Conservation (phyloP, 2,797 vertebrate genomes). For the Pangasius krempfi region DNA sequence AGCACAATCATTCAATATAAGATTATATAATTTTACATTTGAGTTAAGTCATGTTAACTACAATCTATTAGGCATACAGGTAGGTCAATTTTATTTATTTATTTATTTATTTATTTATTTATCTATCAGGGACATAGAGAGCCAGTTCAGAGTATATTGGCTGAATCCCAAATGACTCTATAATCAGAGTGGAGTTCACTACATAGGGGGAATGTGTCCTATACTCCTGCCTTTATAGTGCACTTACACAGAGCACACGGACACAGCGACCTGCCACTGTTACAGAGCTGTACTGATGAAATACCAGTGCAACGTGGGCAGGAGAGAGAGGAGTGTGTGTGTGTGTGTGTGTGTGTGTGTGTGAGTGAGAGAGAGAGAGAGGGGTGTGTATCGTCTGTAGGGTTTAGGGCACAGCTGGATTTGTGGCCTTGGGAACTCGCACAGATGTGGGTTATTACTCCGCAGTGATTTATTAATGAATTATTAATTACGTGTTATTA, state of each 20-base stretch:
- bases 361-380: neutral
- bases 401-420: too few species aligned
- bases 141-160: too few species aligned
- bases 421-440: too few species aligned
- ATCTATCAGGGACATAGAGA: neutral
- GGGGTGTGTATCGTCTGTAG: neutral
- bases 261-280: neutral
- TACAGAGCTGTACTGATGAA: constrained; percentile 37
- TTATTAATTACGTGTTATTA: neutral
- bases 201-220: too few species aligned
- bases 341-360: too few species aligned
- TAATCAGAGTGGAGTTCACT: neutral
- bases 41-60: neutral
- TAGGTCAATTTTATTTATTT: neutral
- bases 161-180: neutral
- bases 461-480: neutral
- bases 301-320: constrained; percentile 28
- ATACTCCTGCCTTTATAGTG: neutral
- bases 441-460: neutral
- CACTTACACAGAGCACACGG: neutral
- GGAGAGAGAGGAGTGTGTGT: neutral
- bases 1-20: neutral
- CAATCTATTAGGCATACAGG: neutral
- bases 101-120: neutral
- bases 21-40: neutral